Percentiles rank a stretch among this genome's conserved stretches.
Conservation (phyloP, 2,888 invertebrate genomes). For the Dryobotodes eremita region DNA sequence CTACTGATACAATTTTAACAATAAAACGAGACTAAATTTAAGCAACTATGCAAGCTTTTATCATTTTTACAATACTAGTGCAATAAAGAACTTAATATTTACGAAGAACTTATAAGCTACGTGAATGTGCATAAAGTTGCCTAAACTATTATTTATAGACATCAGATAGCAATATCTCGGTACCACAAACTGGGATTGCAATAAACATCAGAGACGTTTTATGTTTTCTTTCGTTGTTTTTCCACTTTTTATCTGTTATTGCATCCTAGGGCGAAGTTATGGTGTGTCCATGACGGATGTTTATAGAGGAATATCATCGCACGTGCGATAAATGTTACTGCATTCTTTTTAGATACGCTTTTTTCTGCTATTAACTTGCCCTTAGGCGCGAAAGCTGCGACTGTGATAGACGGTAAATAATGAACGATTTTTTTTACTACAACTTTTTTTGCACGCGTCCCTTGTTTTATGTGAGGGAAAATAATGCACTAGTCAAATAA, state of each 20-base stretch:
- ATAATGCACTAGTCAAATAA: conserved; percentile 42
- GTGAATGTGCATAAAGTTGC: conserved; percentile 79
- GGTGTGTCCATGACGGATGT: conserved; percentile 79
- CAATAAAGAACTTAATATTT: conserved; percentile 69
- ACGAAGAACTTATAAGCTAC: conserved; percentile 61
- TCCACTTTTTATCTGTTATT: conserved; percentile 86
- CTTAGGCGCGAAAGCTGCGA: conserved; percentile 51
- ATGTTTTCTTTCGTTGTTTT: conserved; percentile 78
- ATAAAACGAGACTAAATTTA: not conserved
- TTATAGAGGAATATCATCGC: conserved; percentile 75
- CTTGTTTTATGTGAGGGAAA: not conserved
- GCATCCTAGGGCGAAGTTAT: conserved; percentile 79
- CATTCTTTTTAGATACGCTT: conserved; percentile 66
- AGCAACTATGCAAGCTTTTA: conserved; percentile 27
- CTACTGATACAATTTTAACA: not conserved
- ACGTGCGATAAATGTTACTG: conserved; percentile 75
- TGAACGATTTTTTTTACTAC: conserved; percentile 23
- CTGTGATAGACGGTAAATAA: conserved; percentile 37
- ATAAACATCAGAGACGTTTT: conserved; percentile 82
- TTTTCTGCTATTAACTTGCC: conserved; percentile 63
- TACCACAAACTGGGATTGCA: conserved; percentile 78
- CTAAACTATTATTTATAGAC: conserved; percentile 82
- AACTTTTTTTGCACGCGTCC: conserved; percentile 14
- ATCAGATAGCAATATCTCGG: conserved; percentile 81
- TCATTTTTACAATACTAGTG: conserved; percentile 64